A percentile compares a stretch with the other conserved stretches of the same genome.
Evolutionary conservation across 2,113 vertebrate species (phyloP).

Genomic region (Cyanoliseus patagonus): DNA sequence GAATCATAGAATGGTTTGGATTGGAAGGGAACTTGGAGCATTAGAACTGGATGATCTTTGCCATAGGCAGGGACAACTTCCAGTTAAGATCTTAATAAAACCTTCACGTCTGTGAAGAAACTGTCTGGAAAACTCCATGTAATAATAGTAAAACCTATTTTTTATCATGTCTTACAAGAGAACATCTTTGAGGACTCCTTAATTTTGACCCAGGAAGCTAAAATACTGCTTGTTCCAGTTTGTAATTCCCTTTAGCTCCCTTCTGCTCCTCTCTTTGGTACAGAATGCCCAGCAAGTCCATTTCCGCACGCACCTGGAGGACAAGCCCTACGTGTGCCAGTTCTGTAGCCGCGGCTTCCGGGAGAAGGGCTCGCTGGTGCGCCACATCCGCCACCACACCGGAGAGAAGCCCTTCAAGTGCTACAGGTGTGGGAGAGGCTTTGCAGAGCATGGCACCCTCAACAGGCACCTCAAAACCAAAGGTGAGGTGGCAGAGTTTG

Average conservation of each 20-base stretch:
- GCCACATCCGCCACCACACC: slow-evolving; percentile 95
- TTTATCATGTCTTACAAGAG: fast-evolving
- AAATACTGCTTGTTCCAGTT: fast-evolving
- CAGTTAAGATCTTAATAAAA: not conserved
- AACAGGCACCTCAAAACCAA: slow-evolving; percentile 94
- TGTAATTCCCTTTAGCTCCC: not conserved
- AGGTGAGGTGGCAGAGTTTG: slow-evolving; percentile 73
- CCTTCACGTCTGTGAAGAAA: not conserved
- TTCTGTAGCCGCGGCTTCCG: slow-evolving; percentile 91
- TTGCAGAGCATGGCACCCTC: slow-evolving; percentile 94
- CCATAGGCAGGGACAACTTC: not conserved
- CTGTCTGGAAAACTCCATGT: not conserved
- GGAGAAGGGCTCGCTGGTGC: slow-evolving; percentile 94
- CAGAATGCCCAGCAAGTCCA: slow-evolving; percentile 98
- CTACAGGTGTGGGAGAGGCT: slow-evolving; percentile 88
- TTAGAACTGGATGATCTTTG: too few species aligned
- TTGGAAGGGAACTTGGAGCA: too few species aligned
- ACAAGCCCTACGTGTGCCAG: slow-evolving; percentile 90
- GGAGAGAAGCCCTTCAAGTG: slow-evolving; percentile 97
- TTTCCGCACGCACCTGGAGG: slow-evolving; percentile 90
- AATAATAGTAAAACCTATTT: not conserved
- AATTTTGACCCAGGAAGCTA: not conserved
- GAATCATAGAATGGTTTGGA: not conserved
- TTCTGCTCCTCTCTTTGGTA: not conserved
- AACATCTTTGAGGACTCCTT: too few species aligned